A percentile compares a stretch with the other conserved stretches of the same genome.
Conservation (phyloP, 2,113 vertebrate species). For the Echinops telfairi region DNA sequence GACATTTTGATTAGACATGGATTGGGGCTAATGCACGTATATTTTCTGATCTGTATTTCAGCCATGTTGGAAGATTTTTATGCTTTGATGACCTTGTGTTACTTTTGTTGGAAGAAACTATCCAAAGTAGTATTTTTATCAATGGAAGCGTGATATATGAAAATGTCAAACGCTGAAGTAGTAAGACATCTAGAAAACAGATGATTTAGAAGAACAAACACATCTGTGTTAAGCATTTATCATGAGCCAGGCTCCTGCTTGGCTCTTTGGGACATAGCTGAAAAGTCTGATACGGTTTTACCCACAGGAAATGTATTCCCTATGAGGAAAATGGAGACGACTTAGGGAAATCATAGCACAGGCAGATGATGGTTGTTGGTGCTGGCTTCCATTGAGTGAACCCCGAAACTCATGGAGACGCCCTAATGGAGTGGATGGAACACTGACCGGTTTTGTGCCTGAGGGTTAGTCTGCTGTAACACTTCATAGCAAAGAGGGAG, state of each 20-base stretch:
- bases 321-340: conserved; percentile 13
- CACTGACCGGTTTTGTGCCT: not conserved
- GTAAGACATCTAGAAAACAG: not conserved
- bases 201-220: conserved; percentile 28
- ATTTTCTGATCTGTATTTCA: not conserved
- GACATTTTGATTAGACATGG: not conserved
- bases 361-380: not conserved
- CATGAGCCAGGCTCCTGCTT: not conserved
- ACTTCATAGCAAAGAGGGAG: not conserved
- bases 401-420: not conserved
- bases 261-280: not conserved
- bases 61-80: not conserved
- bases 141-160: not conserved
- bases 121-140: not conserved
- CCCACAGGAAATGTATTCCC: not conserved
- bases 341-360: not conserved
- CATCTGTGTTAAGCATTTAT: not conserved
- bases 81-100: not conserved
- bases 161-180: not conserved
- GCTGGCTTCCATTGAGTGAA: not conserved
- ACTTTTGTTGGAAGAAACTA: conserved; percentile 38
- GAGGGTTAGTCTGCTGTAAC: not conserved
- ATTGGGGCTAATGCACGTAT: not conserved
- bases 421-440: not conserved
- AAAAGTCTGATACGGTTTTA: conserved; percentile 4